A percentile compares a stretch with the other conserved stretches of the same genome.
phyloP scores from a whole-genome alignment of 2,797 vertebrate species.

The Pithecia hirsuta region DNA sequence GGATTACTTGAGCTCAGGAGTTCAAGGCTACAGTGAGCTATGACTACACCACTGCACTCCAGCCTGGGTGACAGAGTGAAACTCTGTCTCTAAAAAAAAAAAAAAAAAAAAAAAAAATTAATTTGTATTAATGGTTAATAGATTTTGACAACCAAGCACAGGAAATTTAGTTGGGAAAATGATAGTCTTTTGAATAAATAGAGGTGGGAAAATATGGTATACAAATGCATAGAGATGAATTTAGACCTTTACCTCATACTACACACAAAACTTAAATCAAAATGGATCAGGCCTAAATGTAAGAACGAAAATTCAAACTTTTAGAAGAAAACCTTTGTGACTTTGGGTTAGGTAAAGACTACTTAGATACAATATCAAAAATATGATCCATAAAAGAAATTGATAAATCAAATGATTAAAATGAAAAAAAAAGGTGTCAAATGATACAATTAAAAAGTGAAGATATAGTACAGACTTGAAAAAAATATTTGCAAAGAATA shows the following conservation, averaged over 20 bases:
- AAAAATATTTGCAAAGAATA: background rate
- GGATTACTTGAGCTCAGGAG: too few species aligned
- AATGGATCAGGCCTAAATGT: background rate
- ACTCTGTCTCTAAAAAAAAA: too few species aligned
- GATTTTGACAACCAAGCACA: background rate
- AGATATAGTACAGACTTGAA: background rate
- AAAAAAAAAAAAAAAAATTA: too few species aligned
- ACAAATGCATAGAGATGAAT: background rate
- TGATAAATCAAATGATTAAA: background rate
- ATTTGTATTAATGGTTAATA: background rate
- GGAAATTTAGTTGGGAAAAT: background rate
- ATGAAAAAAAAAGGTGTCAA: background rate
- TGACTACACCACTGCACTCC: too few species aligned
- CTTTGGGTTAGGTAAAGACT: background rate
- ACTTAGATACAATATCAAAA: background rate
- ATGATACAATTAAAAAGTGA: background rate
- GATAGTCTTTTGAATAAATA: background rate
- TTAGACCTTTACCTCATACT: background rate
- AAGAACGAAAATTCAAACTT: background rate
- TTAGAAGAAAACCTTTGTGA: constrained; percentile 15
- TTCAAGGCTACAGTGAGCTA: too few species aligned
- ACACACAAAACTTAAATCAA: background rate
- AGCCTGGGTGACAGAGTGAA: too few species aligned
- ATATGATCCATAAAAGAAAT: background rate
- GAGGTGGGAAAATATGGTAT: background rate